Evolutionary conservation across 2,113 vertebrate genomes (phyloP).

Genomic region (Hippocampus comes): DNA sequence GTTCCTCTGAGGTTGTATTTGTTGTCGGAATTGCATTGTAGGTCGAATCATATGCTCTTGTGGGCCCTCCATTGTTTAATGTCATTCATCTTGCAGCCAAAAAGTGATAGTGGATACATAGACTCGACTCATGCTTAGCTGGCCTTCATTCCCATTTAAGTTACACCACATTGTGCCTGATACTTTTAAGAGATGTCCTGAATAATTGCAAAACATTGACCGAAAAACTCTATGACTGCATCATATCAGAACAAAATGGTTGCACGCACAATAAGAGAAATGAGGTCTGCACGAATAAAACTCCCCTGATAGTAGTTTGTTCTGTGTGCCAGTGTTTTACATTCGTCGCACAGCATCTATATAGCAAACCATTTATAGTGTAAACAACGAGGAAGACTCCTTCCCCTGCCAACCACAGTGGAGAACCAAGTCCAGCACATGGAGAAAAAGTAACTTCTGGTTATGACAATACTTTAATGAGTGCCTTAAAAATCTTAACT

Average conservation of each 20-base stretch:
- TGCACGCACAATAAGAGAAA: slow-evolving; percentile 14
- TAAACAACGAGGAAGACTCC: slow-evolving; percentile 44
- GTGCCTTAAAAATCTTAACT: slow-evolving; percentile 15
- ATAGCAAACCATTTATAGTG: slow-evolving; percentile 35
- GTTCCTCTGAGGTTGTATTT: not conserved
- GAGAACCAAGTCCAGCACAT: slow-evolving; percentile 14
- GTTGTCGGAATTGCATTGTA: not conserved
- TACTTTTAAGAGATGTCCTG: not conserved
- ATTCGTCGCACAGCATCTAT: slow-evolving; percentile 19
- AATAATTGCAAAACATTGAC: not conserved
- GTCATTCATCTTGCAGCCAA: not conserved
- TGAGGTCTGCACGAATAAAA: slow-evolving; percentile 29
- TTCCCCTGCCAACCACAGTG: slow-evolving; percentile 40
- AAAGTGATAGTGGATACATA: not conserved
- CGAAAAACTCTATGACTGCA: not conserved
- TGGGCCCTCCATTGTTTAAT: not conserved
- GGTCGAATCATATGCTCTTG: not conserved
- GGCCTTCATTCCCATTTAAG: not conserved
- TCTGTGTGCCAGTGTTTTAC: slow-evolving; percentile 24
- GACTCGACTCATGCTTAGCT: not conserved
- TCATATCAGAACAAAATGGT: slow-evolving; percentile 1
- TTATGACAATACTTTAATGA: slow-evolving; percentile 17
- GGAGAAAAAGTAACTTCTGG: slow-evolving; percentile 5
- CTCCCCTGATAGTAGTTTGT: slow-evolving; percentile 30
- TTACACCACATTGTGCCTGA: not conserved